phyloP scores from a whole-genome alignment of 2,888 invertebrate species.

The Athalia circularis region DNA sequence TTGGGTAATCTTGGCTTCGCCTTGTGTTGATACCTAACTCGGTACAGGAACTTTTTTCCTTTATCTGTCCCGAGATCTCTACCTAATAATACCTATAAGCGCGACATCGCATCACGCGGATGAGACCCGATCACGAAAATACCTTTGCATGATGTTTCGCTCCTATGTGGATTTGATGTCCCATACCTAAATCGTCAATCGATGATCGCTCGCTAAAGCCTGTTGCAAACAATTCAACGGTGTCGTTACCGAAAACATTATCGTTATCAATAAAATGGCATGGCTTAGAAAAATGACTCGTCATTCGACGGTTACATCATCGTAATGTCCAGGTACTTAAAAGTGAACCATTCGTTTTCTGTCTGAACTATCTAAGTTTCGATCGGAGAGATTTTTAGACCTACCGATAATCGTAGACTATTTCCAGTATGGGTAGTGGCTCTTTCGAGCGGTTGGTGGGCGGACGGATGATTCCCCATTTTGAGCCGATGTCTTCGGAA shows the following conservation, averaged over 20 bases:
- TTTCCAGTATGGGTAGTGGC: constrained; percentile 73
- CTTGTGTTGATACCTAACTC: constrained; percentile 13
- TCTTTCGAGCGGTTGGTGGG: constrained; percentile 88
- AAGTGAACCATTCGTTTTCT: constrained; percentile 1
- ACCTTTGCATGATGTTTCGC: neutral
- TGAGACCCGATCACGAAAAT: neutral
- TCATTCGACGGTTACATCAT: too few relatives aligned
- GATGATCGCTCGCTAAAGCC: neutral
- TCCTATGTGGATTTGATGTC: neutral
- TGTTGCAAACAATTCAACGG: too few relatives aligned
- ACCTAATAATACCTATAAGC: too few relatives aligned
- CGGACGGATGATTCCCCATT: constrained; percentile 91
- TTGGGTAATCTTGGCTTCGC: constrained; percentile 24
- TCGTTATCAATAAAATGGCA: too few relatives aligned
- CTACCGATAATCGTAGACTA: constrained; percentile 72
- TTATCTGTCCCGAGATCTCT: neutral
- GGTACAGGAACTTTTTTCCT: neutral
- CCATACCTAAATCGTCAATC: constrained; percentile 10
- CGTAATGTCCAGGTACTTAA: neutral
- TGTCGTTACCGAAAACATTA: too few relatives aligned
- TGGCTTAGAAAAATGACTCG: too few relatives aligned
- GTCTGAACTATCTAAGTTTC: neutral
- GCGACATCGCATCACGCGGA: neutral
- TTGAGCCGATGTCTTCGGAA: constrained; percentile 55
- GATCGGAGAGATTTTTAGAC: constrained; percentile 49